phyloP scores from a whole-genome alignment of 2,888 invertebrate genomes.

The Erebia aethiops region DNA sequence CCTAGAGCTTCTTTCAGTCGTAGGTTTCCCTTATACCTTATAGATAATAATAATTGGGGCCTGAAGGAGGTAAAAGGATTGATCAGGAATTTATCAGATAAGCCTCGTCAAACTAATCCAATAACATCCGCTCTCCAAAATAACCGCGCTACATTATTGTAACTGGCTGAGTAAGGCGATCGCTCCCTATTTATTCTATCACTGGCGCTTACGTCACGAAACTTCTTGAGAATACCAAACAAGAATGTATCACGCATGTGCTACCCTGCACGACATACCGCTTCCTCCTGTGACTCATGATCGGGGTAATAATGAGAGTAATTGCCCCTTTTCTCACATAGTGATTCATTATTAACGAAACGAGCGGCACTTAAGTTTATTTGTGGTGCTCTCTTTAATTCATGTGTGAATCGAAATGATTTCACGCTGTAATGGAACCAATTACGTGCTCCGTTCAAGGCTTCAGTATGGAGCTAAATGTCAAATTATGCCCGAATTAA shows the following conservation, averaged over 20 bases:
- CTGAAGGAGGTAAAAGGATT: neutral
- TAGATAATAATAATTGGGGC: neutral
- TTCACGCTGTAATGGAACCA: conserved; percentile 39
- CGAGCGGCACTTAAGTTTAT: conserved; percentile 63
- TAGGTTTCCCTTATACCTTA: too few species aligned
- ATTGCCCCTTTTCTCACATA: conserved; percentile 78
- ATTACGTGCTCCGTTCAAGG: conserved; percentile 36
- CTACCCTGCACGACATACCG: conserved; percentile 46
- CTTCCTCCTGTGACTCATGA: conserved; percentile 69
- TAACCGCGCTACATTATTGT: conserved; percentile 15
- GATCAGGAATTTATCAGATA: neutral
- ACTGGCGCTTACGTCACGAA: conserved; percentile 43
- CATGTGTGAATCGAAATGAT: conserved; percentile 57
- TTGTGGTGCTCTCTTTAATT: conserved; percentile 71
- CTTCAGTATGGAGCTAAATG: conserved; percentile 22
- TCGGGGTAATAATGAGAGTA: conserved; percentile 70
- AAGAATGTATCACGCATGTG: conserved; percentile 45
- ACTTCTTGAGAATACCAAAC: conserved; percentile 48
- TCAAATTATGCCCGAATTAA: conserved; percentile 30
- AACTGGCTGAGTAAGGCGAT: conserved; percentile 29
- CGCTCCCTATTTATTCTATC: conserved; percentile 29
- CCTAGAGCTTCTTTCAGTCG: neutral
- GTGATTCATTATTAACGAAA: conserved; percentile 73
- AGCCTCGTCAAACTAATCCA: conserved; percentile 1
- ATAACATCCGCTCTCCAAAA: conserved; percentile 8